These are phyloP conservation scores for Saccopteryx leptura DNA, from an alignment of 2,113 vertebrate genomes.

Conservation along the genomic window DNA sequence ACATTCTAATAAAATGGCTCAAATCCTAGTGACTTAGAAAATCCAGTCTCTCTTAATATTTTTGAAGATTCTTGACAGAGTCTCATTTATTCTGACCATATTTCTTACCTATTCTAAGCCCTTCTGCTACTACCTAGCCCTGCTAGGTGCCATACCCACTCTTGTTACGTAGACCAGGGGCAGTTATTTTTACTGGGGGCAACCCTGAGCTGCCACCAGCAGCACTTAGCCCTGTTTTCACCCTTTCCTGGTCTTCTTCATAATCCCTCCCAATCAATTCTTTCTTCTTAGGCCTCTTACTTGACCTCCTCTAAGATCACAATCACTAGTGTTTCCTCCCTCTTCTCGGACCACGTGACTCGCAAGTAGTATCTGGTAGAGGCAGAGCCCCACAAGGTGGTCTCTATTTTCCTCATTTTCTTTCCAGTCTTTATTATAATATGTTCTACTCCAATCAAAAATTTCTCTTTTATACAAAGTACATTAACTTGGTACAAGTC, in stretches of 20 bases:
- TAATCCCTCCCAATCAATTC: neutral
- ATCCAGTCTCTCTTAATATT: neutral
- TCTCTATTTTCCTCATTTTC: neutral
- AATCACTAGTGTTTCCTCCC: neutral
- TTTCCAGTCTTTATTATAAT: slow-evolving; percentile 32
- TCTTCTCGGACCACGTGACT: slow-evolving; percentile 2
- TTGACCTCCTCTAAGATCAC: neutral
- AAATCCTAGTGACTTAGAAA: slow-evolving; percentile 25
- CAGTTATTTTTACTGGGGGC: neutral
- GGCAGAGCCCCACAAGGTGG: neutral
- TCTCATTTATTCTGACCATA: neutral
- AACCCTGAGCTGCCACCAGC: slow-evolving; percentile 3
- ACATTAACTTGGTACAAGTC: slow-evolving; percentile 5
- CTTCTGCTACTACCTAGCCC: neutral
- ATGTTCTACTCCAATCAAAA: neutral
- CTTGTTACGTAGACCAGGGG: neutral
- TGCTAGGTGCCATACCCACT: neutral
- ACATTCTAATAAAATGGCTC: neutral
- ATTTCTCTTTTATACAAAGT: slow-evolving; percentile 44
- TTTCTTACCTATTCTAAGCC: neutral
- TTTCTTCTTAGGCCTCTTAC: neutral
- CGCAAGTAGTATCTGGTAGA: neutral
- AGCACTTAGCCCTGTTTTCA: neutral
- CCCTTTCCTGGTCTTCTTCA: neutral
- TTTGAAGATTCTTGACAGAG: neutral